These are phyloP conservation scores for Lepidocyrtinus sp. DNA, from an alignment of 2,888 invertebrate species.

Conservation along the genomic window DNA sequence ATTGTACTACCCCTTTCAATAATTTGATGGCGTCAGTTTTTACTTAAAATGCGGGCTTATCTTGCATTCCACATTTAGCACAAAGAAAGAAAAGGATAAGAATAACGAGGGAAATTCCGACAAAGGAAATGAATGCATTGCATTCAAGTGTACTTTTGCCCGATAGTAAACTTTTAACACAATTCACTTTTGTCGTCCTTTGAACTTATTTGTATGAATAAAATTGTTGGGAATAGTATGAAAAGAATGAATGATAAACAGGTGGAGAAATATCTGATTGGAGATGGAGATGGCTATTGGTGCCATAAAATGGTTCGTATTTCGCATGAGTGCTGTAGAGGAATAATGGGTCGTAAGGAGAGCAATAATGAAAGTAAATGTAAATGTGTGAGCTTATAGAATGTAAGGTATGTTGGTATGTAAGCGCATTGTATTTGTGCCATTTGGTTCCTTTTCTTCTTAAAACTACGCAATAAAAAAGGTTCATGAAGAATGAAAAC, in stretches of 20 bases:
- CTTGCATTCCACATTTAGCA: too few relatives aligned
- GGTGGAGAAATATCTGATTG: constrained; percentile 11
- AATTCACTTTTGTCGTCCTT: neutral
- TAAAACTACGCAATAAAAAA: constrained; percentile 56
- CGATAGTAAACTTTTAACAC: too few relatives aligned
- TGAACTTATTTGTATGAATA: neutral
- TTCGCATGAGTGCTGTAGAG: neutral
- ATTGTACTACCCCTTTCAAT: too few relatives aligned
- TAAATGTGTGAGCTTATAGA: neutral
- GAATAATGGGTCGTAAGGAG: constrained; percentile 13
- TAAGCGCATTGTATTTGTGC: neutral
- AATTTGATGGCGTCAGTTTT: too few relatives aligned
- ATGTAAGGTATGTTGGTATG: neutral
- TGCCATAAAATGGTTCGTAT: constrained; percentile 4
- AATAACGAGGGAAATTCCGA: too few relatives aligned
- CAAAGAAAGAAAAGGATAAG: too few relatives aligned
- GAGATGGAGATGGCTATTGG: neutral
- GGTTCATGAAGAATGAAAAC: constrained; percentile 40
- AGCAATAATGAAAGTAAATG: constrained; percentile 8
- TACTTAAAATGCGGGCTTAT: too few relatives aligned
- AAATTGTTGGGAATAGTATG: neutral
- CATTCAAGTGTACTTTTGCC: too few relatives aligned
- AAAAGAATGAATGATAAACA: constrained; percentile 10
- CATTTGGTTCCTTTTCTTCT: constrained; percentile 13
- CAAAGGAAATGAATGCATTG: too few relatives aligned